These are phyloP conservation scores for Holotrichia oblita DNA, from an alignment of 1,140 invertebrate genomes.

Conservation along the genomic window DNA sequence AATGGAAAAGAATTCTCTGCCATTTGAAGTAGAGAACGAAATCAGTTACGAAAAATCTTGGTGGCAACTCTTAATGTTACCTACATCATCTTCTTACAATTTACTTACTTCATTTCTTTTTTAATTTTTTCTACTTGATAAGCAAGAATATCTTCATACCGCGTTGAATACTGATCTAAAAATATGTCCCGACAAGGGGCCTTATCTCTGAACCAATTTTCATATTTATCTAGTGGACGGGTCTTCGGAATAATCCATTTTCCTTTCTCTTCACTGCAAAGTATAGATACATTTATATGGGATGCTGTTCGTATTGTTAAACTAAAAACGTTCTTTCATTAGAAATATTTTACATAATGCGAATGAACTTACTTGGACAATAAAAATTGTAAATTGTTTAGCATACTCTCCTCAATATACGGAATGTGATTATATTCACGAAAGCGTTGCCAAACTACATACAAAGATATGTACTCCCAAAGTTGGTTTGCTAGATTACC, in stretches of 20 bases:
- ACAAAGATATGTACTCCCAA: constrained; percentile 24
- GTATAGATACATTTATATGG: not conserved
- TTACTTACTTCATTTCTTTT: constrained; percentile 16
- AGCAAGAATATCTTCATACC: not conserved
- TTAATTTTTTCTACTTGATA: not conserved
- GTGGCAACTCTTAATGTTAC: too few relatives aligned
- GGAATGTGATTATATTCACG: not conserved
- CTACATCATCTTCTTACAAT: too few relatives aligned
- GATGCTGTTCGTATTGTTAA: not conserved
- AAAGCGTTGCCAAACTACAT: not conserved
- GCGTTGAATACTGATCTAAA: not conserved
- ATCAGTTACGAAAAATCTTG: too few relatives aligned
- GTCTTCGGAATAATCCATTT: not conserved
- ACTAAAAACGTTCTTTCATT: not conserved
- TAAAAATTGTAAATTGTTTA: not conserved
- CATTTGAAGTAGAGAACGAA: too few relatives aligned
- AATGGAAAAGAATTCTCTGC: too few relatives aligned
- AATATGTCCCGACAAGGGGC: not conserved
- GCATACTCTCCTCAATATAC: not conserved
- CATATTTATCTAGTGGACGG: not conserved
- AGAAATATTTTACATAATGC: too few relatives aligned
- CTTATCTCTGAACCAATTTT: not conserved
- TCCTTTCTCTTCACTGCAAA: not conserved
- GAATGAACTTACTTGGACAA: constrained; percentile 18
- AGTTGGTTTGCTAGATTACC: constrained; percentile 33